These are phyloP conservation scores for Caenorhabditis sp. DNA, from an alignment of 2,888 invertebrate genomes.

Conservation along the genomic window DNA sequence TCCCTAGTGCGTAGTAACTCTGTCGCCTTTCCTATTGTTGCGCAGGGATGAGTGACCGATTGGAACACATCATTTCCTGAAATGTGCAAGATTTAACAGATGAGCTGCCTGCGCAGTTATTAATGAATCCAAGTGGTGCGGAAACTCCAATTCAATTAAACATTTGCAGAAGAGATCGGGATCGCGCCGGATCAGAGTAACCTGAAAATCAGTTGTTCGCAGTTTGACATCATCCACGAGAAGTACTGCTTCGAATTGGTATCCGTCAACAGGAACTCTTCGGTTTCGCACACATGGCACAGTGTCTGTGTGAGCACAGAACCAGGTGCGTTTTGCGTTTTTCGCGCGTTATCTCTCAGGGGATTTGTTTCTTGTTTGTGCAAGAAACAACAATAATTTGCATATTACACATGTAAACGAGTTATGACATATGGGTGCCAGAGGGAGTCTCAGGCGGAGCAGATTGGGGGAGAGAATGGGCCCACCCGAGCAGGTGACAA, in stretches of 20 bases:
- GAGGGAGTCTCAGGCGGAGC: not conserved
- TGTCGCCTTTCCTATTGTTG: conserved; percentile 36
- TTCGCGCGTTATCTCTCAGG: conserved; percentile 1
- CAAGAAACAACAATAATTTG: conserved; percentile 56
- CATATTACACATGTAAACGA: conserved; percentile 51
- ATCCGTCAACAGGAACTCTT: conserved; percentile 64
- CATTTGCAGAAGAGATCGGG: conserved; percentile 62
- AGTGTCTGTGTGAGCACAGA: conserved; percentile 74
- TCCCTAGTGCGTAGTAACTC: conserved; percentile 51
- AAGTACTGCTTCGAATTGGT: conserved; percentile 76
- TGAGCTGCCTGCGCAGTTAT: conserved; percentile 40
- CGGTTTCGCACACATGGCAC: conserved; percentile 72
- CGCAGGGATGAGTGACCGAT: conserved; percentile 43
- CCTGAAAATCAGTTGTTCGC: conserved; percentile 64
- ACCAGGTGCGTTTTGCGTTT: conserved; percentile 66
- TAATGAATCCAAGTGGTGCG: conserved; percentile 12
- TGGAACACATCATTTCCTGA: conserved; percentile 51
- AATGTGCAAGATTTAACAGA: conserved; percentile 56
- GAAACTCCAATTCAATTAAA: not conserved
- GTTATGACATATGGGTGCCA: conserved; percentile 50
- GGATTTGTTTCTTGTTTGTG: conserved; percentile 49
- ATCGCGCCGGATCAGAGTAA: conserved; percentile 48
- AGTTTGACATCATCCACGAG: conserved; percentile 75
- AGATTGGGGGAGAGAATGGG: conserved; percentile 11
- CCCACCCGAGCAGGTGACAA: conserved; percentile 58